Evolutionary conservation across 2,113 vertebrate species (phyloP).

Genomic region (Myrmecobius fasciatus): DNA sequence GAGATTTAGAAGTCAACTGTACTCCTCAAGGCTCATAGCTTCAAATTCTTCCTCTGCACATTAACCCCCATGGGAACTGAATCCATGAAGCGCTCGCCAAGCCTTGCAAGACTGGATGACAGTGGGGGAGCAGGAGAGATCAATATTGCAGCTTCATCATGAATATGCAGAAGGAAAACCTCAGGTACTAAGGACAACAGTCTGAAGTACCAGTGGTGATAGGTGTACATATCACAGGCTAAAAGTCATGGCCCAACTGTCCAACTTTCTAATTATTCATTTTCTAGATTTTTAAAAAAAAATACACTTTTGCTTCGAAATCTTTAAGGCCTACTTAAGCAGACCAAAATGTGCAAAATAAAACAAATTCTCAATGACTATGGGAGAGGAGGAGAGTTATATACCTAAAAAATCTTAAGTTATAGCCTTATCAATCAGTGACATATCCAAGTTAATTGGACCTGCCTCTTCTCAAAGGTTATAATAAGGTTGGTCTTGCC

Average conservation of each 20-base stretch:
- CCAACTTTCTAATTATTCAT: conserved; percentile 53
- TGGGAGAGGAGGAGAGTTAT: neutral
- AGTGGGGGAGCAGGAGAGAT: conserved; percentile 31
- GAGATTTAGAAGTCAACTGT: neutral
- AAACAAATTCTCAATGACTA: conserved; percentile 43
- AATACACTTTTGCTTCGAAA: conserved; percentile 50
- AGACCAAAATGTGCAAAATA: conserved; percentile 15
- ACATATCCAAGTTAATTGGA: neutral
- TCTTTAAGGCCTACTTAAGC: conserved; percentile 18
- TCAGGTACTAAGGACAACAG: conserved; percentile 45
- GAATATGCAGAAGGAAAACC: conserved; percentile 69
- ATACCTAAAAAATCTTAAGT: conserved; percentile 20
- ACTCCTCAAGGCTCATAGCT: neutral
- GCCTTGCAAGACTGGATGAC: conserved; percentile 48
- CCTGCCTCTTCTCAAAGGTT: neutral
- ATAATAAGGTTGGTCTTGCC: neutral
- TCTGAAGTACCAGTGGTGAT: conserved; percentile 25
- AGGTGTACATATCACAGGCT: conserved; percentile 43
- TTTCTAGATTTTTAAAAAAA: conserved; percentile 66
- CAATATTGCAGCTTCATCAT: conserved; percentile 50
- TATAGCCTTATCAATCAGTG: neutral
- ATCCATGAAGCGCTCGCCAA: neutral
- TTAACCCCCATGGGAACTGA: conserved; percentile 35
- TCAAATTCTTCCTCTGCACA: neutral
- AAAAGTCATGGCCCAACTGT: conserved; percentile 67